Conservation (phyloP, 2,888 invertebrate species). For the Apodemia duryi region DNA sequence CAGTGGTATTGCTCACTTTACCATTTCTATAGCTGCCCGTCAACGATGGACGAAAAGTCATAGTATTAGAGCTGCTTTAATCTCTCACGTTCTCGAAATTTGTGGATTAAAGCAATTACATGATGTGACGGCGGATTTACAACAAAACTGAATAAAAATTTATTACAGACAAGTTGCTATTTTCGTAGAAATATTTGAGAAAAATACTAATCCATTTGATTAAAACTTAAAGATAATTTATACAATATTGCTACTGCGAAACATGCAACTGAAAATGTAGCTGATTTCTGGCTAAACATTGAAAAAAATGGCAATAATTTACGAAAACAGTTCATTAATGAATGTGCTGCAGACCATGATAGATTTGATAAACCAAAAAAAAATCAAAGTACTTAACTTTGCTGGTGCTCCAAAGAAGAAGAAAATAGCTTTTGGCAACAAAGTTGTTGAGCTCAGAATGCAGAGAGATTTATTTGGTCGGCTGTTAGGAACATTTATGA, state of each 20-base stretch:
- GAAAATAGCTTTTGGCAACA: slow-evolving; percentile 17
- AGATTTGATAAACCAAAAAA: slow-evolving; percentile 21
- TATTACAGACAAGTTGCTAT: slow-evolving; percentile 17
- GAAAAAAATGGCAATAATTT: slow-evolving; percentile 7
- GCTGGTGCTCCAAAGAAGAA: slow-evolving; percentile 19
- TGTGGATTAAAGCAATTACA: background rate
- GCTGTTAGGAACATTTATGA: background rate
- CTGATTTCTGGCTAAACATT: slow-evolving; percentile 19
- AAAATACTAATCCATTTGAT: background rate
- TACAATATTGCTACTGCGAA: slow-evolving; percentile 21
- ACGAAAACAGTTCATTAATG: slow-evolving; percentile 19
- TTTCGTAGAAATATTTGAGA: slow-evolving; percentile 19
- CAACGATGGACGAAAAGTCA: slow-evolving; percentile 15
- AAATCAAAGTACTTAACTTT: slow-evolving; percentile 20
- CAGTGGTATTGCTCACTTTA: slow-evolving; percentile 14
- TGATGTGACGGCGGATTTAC: background rate
- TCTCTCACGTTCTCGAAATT: background rate
- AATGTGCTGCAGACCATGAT: slow-evolving; percentile 16
- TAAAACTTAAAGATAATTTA: background rate
- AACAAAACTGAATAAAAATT: slow-evolving; percentile 2
- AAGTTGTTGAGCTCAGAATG: slow-evolving; percentile 19
- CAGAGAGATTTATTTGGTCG: slow-evolving; percentile 22
- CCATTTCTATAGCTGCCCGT: slow-evolving; percentile 11
- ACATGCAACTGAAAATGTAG: slow-evolving; percentile 14
- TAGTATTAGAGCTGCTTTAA: background rate